Percentiles rank a stretch among this genome's conserved stretches.
Conservation (phyloP, 2,797 vertebrate genomes). For the Amblyopsis hoosieri region DNA sequence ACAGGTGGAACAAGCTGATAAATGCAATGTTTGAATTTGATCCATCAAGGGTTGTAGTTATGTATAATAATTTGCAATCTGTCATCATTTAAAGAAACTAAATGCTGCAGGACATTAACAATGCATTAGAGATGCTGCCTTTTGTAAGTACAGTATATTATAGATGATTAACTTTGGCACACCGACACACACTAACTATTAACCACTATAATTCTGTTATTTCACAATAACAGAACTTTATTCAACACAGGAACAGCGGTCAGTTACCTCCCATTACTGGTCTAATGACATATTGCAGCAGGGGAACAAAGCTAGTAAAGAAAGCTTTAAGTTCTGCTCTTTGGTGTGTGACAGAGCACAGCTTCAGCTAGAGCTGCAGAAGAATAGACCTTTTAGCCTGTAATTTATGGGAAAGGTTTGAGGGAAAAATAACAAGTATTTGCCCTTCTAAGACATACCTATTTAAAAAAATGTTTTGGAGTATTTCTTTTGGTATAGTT, state of each 20-base stretch:
- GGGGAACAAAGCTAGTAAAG: background rate
- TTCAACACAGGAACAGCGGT: background rate
- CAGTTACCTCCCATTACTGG: slow-evolving; percentile 9
- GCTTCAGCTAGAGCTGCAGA: slow-evolving; percentile 7
- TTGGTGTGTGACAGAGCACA: background rate
- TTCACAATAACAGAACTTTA: too few species aligned
- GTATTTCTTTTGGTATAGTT: slow-evolving; percentile 17
- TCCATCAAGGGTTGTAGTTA: background rate
- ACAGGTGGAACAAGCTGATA: too few species aligned
- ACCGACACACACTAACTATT: too few species aligned
- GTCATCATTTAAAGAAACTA: too few species aligned
- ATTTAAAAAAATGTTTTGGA: slow-evolving; percentile 2
- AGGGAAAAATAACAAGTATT: background rate
- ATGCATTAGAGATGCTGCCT: background rate
- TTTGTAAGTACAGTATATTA: background rate
- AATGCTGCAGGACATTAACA: too few species aligned
- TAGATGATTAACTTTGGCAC: too few species aligned
- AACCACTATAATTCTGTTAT: too few species aligned
- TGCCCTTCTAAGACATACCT: background rate
- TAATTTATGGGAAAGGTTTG: background rate
- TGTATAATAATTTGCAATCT: too few species aligned
- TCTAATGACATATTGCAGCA: background rate
- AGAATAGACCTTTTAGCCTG: slow-evolving; percentile 13
- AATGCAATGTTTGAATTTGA: too few species aligned
- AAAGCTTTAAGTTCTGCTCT: background rate